These are phyloP conservation scores for Melanotaenia pygmaea DNA, from an alignment of 2,797 vertebrate genomes.

Conservation along the genomic window DNA sequence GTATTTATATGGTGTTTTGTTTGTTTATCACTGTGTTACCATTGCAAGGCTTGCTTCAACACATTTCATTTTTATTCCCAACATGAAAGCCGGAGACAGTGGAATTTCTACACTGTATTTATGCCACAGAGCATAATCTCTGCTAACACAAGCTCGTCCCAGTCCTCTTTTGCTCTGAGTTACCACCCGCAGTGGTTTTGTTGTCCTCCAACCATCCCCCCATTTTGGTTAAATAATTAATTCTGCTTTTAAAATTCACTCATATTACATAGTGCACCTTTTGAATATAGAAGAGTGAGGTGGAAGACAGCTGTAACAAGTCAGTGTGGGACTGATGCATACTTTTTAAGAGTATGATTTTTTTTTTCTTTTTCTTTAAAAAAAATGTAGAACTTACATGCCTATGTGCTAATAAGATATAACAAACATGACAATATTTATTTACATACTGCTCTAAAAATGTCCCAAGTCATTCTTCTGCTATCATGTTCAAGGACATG, in stretches of 20 bases:
- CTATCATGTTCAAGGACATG: background rate
- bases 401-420: background rate
- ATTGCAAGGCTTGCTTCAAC: conserved; percentile 71
- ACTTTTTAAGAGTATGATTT: conserved; percentile 5
- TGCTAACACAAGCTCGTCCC: conserved; percentile 80
- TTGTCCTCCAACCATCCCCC: conserved; percentile 72
- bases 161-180: conserved; percentile 78
- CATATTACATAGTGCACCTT: conserved; percentile 77
- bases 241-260: conserved; percentile 76
- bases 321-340: background rate
- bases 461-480: background rate
- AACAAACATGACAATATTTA: background rate
- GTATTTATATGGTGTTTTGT: conserved; percentile 72
- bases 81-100: conserved; percentile 79
- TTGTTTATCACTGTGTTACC: conserved; percentile 75
- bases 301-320: conserved; percentile 29
- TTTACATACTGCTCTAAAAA: background rate
- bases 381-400: background rate
- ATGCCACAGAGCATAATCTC: conserved; percentile 81
- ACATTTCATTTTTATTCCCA: conserved; percentile 80
- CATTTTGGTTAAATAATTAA: conserved; percentile 84
- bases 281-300: conserved; percentile 63
- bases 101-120: conserved; percentile 81
- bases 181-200: conserved; percentile 84
- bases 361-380: background rate